Evolutionary conservation across 92 coral and sea anemone species (phyloP), one percentile per base, ranked within the genome.

Genomic region (Plumapathes pennacea): DNA sequence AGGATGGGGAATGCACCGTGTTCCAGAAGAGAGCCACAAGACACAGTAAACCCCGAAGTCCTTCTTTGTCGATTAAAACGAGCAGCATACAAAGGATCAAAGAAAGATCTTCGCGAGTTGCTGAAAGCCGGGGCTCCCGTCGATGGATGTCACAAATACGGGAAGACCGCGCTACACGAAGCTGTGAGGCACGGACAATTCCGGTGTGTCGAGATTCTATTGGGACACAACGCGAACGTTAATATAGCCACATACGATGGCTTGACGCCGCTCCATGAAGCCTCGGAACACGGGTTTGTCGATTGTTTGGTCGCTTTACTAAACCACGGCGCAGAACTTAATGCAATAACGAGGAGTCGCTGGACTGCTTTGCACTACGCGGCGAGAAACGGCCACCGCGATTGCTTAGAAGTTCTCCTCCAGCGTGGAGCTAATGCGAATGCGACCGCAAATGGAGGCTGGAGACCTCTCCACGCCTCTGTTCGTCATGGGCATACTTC

Each of bases 281-380:
- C 99, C 23, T 88, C 99, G 27, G 99, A 94, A 41, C 99, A 83
- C 56, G 99, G 99, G 10, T 94, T 68, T 75, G 90, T 86, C 32
- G 99, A 94, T 70, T 94, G 99, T 72, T 94, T 94, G 81, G 81
- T 64, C 56, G 96, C 90, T 60, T 85, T 94, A 72, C 66, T 94
- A 63, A 87, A 85, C 51, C 88, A 90, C 76, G 96, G 95, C 10
- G 99, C 96, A 26, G 95, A 84, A 43, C 89, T 86, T 40, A 94
- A 94, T 57, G 91, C 94, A 36, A 86, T 91, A 2, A 89, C 99
- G 15, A 72, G 96, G 54, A 86, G 90, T 70, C 96, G 89, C 73
- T 89, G 96, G 99, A 94, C 96, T 38, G 99, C 99, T 38, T 67
- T 94, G 50, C 99, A 94, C 66, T 94, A 80, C 55, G 99, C 99